Conservation (phyloP, 2,113 vertebrate genomes). For the Xerus inauris region DNA sequence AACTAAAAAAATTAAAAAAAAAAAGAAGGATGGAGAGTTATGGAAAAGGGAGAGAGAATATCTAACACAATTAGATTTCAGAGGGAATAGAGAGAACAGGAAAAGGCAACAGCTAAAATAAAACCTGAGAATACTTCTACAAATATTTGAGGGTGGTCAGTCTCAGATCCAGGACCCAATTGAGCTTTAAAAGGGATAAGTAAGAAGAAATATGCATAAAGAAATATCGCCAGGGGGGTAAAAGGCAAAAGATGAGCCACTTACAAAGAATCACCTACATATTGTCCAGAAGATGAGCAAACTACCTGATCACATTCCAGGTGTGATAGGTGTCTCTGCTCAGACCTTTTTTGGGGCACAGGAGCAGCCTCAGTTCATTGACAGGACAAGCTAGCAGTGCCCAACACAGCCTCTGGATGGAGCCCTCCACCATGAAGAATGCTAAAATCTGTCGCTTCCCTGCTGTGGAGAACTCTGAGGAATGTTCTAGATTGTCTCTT, state of each 20-base stretch:
- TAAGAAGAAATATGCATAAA: not conserved
- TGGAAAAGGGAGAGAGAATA: no score
- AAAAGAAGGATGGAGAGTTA: no score
- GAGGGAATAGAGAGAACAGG: not conserved
- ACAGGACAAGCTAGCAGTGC: not conserved
- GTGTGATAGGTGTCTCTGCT: not conserved
- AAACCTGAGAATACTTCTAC: no score
- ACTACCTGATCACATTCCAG: not conserved
- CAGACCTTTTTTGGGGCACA: not conserved
- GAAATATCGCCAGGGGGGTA: not conserved
- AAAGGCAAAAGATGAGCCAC: not conserved
- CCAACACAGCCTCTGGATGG: not conserved
- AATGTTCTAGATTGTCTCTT: not conserved
- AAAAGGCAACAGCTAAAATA: not conserved
- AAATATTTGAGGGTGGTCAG: not conserved
- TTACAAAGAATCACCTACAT: not conserved
- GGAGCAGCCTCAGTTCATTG: no score
- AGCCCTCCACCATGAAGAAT: not conserved
- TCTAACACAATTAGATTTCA: no score
- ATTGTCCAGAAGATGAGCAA: not conserved
- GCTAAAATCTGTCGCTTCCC: not conserved
- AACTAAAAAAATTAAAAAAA: no score
- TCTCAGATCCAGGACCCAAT: not conserved
- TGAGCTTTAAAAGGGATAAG: not conserved
- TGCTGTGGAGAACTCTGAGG: not conserved